A percentile compares a stretch with the other conserved stretches of the same genome.
phyloP scores from a whole-genome alignment of 2,797 vertebrate species.

The Premnoplex brunnescens region DNA sequence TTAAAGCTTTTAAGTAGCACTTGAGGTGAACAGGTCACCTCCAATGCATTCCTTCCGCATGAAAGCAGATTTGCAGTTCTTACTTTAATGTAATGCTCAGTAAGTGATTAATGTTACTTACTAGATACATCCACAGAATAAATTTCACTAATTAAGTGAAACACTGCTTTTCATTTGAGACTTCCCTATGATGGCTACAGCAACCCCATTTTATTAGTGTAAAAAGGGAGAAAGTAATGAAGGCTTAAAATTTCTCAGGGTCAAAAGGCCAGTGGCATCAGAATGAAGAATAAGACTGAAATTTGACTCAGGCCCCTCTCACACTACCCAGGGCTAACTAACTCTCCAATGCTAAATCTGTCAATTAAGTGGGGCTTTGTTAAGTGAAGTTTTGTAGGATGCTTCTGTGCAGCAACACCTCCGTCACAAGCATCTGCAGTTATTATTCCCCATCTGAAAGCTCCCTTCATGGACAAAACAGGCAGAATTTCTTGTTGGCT shows the following conservation, averaged over 20 bases:
- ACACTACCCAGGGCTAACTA: background rate
- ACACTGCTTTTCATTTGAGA: background rate
- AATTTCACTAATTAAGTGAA: background rate
- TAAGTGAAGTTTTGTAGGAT: background rate
- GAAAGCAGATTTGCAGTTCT: background rate
- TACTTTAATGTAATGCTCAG: background rate
- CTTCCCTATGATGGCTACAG: background rate
- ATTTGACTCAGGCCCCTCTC: background rate
- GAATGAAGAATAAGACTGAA: background rate
- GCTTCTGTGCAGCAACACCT: background rate
- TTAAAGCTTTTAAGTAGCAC: conserved; percentile 6
- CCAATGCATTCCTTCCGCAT: background rate
- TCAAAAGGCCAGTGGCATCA: background rate
- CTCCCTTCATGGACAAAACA: background rate
- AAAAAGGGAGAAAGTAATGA: background rate
- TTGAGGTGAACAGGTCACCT: background rate
- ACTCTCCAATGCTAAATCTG: background rate
- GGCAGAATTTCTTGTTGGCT: background rate
- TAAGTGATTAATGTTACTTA: background rate
- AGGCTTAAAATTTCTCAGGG: background rate
- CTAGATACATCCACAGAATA: background rate
- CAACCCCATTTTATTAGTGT: background rate
- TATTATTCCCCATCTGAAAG: background rate
- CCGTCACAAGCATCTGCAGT: background rate
- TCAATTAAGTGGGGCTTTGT: background rate